Conservation (phyloP, 2,113 vertebrate species). For the Trematocara marginatum region DNA sequence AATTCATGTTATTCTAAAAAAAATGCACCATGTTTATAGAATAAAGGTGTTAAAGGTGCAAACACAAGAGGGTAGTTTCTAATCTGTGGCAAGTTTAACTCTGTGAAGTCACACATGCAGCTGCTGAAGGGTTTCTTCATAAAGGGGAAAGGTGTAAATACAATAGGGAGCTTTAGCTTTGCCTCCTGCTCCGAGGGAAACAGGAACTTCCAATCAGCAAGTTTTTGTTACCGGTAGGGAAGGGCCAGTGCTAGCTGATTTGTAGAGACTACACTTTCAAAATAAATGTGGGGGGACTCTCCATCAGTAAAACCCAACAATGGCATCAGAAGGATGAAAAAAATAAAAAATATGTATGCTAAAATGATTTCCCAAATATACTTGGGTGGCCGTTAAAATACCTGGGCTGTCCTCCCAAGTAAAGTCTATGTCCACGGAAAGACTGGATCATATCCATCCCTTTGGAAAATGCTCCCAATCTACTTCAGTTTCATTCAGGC, state of each 20-base stretch:
- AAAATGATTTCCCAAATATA: background rate
- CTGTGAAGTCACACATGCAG: background rate
- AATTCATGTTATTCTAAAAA: background rate
- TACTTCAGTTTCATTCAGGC: background rate
- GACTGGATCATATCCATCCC: background rate
- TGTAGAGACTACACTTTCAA: background rate
- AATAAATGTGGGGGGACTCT: background rate
- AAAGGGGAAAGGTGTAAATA: background rate
- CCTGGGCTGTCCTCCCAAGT: background rate
- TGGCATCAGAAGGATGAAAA: background rate
- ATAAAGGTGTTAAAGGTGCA: background rate
- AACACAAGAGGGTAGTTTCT: background rate
- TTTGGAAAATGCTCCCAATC: background rate
- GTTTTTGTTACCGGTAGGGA: background rate
- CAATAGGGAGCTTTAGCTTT: background rate
- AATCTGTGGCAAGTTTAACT: background rate
- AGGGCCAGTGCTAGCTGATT: background rate
- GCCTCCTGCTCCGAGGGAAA: background rate
- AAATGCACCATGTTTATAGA: background rate
- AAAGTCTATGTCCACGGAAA: background rate
- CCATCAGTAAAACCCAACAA: rapidly evolving
- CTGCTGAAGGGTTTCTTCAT: background rate
- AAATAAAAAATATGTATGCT: background rate
- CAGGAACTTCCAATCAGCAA: background rate
- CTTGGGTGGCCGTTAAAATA: background rate